Conservation (phyloP, 2,888 invertebrate species). For the Cheiracanthium punctorium region DNA sequence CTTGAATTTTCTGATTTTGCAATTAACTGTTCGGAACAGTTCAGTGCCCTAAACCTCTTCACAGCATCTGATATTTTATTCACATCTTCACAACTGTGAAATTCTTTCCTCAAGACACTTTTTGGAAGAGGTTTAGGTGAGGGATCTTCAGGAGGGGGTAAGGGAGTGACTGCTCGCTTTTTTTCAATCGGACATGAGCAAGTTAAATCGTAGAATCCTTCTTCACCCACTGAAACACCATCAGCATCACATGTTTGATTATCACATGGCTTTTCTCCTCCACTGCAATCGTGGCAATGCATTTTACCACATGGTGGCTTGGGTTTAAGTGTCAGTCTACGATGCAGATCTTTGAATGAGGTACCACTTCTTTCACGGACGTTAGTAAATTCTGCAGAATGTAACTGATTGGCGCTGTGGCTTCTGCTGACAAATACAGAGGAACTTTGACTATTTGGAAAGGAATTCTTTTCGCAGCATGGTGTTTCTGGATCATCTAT, state of each 20-base stretch:
- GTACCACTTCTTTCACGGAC: constrained; percentile 55
- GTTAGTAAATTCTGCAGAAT: constrained; percentile 63
- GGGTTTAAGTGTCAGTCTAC: constrained; percentile 59
- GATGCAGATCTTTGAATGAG: constrained; percentile 53
- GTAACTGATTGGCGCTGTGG: constrained; percentile 64
- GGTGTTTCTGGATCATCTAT: constrained; percentile 79
- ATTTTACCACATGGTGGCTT: constrained; percentile 65
- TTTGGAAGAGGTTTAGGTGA: background rate
- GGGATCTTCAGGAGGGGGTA: background rate
- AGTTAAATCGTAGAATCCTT: constrained; percentile 56
- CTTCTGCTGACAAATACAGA: constrained; percentile 57
- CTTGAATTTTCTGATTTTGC: constrained; percentile 66
- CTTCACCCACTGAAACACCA: constrained; percentile 50
- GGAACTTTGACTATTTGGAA: constrained; percentile 63
- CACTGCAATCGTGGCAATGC: constrained; percentile 65
- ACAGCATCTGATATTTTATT: constrained; percentile 39
- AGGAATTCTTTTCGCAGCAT: constrained; percentile 45
- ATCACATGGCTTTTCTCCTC: constrained; percentile 58
- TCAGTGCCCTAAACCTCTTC: constrained; percentile 17
- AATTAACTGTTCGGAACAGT: constrained; percentile 25
- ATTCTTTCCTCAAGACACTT: constrained; percentile 42
- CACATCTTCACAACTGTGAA: constrained; percentile 65
- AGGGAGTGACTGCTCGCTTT: constrained; percentile 21
- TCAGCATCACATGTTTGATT: constrained; percentile 39
- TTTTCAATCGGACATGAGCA: constrained; percentile 49